These are phyloP conservation scores for Valencia hispanica DNA, from an alignment of 2,797 vertebrate species.

Conservation along the genomic window DNA sequence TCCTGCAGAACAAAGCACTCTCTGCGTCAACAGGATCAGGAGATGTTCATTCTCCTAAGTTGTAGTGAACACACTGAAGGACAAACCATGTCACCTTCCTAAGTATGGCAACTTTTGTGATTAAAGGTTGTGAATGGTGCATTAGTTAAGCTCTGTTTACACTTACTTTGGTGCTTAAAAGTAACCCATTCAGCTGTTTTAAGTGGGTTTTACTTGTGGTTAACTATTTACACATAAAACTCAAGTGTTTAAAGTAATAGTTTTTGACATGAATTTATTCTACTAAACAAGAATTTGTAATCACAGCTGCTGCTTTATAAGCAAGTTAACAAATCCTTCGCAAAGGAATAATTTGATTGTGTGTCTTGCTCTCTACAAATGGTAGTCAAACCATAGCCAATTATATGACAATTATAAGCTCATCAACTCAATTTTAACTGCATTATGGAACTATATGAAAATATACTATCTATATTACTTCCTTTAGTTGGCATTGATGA, in stretches of 20 bases:
- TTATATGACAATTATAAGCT: neutral
- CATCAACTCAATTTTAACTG: neutral
- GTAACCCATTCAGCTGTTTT: neutral
- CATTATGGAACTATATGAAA: neutral
- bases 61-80: constrained; percentile 27
- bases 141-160: constrained; percentile 13
- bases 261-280: neutral
- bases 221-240: neutral
- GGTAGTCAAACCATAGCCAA: neutral
- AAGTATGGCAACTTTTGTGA: neutral
- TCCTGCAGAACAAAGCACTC: constrained; percentile 60
- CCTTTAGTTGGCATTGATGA: neutral
- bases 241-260: neutral
- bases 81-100: neutral
- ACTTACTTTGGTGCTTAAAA: neutral
- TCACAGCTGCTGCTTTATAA: neutral
- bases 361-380: neutral
- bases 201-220: neutral
- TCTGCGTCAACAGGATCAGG: neutral
- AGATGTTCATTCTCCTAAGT: constrained; percentile 31
- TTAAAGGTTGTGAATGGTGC: neutral
- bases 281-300: neutral
- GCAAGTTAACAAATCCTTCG: neutral
- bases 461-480: neutral
- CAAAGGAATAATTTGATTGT: neutral